Evolutionary conservation across 2,113 vertebrate genomes (phyloP).

Genomic region (Nerophis ophidion): DNA sequence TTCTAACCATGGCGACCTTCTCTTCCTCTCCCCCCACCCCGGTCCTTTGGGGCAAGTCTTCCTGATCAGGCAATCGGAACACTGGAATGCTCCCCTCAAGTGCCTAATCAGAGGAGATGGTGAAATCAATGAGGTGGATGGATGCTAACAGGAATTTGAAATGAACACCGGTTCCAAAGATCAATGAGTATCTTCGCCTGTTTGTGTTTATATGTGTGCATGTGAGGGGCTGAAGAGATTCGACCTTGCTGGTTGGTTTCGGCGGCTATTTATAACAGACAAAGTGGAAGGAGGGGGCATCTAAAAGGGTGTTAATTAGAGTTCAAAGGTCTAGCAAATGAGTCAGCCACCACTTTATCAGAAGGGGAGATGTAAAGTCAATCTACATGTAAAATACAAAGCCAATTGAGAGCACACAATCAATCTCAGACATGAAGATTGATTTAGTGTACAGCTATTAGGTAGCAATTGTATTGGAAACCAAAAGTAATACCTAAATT

Average conservation of each 20-base stretch:
- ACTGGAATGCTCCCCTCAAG: constrained; percentile 62
- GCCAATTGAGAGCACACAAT: constrained; percentile 31
- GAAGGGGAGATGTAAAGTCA: constrained; percentile 29
- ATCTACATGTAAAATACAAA: constrained; percentile 27
- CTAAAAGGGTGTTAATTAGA: constrained; percentile 38
- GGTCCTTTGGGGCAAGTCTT: constrained; percentile 51
- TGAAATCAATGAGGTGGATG: constrained; percentile 72
- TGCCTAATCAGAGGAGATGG: constrained; percentile 76
- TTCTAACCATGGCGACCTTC: constrained; percentile 6
- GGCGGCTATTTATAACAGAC: constrained; percentile 50
- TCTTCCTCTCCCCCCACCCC: constrained; percentile 28
- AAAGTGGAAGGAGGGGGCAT: neutral
- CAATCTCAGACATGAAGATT: constrained; percentile 27
- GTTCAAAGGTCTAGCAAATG: constrained; percentile 26
- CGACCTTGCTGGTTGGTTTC: constrained; percentile 46
- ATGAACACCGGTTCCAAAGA: constrained; percentile 65
- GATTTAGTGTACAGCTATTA: constrained; percentile 37
- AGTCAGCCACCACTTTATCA: constrained; percentile 26
- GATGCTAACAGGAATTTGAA: constrained; percentile 78
- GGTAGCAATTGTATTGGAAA: constrained; percentile 32
- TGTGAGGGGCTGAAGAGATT: constrained; percentile 31
- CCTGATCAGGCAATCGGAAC: constrained; percentile 47
- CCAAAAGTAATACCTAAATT: constrained; percentile 27
- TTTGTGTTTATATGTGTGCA: constrained; percentile 24
- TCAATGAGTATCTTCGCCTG: constrained; percentile 58